Evolutionary conservation across 2,888 invertebrate genomes (phyloP).

Genomic region (Autographa gamma): DNA sequence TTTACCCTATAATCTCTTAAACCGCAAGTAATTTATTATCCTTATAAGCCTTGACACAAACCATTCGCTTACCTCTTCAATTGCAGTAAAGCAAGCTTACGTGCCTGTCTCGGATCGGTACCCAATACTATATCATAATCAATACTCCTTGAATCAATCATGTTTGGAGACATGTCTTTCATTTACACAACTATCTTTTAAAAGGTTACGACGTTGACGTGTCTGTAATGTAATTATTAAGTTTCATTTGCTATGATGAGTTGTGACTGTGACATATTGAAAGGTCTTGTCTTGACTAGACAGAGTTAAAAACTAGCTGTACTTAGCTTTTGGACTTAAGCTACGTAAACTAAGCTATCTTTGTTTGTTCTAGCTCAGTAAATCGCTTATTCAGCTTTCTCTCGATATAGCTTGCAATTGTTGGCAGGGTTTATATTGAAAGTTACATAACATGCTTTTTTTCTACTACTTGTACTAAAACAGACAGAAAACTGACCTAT

Average conservation of each 20-base stretch:
- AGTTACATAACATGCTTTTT: too few species aligned
- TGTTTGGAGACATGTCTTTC: conserved; percentile 28
- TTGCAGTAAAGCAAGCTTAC: conserved; percentile 27
- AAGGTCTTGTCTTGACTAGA: not conserved
- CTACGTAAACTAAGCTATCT: not conserved
- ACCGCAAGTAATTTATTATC: not conserved
- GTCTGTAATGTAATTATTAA: not conserved
- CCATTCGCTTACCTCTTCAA: not conserved
- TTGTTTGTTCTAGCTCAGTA: not conserved
- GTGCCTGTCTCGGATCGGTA: conserved; percentile 55
- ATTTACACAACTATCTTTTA: conserved; percentile 17
- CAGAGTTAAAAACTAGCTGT: too few species aligned
- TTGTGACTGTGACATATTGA: not conserved
- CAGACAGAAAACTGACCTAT: too few species aligned
- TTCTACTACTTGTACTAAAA: too few species aligned
- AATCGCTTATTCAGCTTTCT: not conserved
- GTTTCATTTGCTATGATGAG: not conserved
- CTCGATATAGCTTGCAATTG: too few species aligned
- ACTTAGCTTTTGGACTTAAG: not conserved
- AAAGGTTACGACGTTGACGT: conserved; percentile 15
- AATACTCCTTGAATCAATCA: conserved; percentile 49
- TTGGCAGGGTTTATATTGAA: too few species aligned
- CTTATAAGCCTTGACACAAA: not conserved
- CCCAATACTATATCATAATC: conserved; percentile 54
- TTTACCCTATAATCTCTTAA: too few species aligned